Percentiles rank a stretch among this genome's conserved stretches.
phyloP scores from a whole-genome alignment of 2,113 vertebrate genomes.

The Sylvia atricapilla region DNA sequence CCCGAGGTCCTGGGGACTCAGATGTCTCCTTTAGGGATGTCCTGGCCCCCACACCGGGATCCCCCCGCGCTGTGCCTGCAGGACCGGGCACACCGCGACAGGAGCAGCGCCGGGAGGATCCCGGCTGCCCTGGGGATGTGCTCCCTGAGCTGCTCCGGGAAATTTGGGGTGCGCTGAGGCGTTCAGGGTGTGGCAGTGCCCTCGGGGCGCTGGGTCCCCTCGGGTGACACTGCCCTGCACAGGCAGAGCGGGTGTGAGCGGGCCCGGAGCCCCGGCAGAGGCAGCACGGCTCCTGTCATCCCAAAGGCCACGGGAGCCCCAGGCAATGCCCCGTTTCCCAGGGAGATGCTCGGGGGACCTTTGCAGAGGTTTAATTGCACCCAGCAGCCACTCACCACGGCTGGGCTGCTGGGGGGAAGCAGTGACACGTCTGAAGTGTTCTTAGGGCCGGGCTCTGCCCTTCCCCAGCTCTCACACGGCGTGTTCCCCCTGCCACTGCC shows the following conservation, averaged over 20 bases:
- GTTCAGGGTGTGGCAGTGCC: rapidly evolving
- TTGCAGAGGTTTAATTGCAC: not conserved
- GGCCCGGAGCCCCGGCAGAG: not conserved
- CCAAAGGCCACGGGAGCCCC: not conserved
- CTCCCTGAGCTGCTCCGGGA: rapidly evolving
- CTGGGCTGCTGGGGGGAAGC: not conserved
- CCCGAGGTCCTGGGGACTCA: rapidly evolving
- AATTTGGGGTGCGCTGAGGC: rapidly evolving
- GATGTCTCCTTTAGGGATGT: rapidly evolving
- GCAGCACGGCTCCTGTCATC: not conserved
- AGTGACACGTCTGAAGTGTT: not conserved
- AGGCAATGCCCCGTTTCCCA: not conserved
- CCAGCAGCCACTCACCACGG: not conserved
- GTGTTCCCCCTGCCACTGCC: not conserved
- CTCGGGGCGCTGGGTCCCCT: not conserved
- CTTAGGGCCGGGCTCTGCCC: rapidly evolving
- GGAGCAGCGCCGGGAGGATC: not conserved
- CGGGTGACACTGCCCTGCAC: rapidly evolving
- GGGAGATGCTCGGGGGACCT: constrained; percentile 19
- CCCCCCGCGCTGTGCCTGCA: rapidly evolving
- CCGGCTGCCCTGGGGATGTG: rapidly evolving
- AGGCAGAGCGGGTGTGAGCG: rapidly evolving
- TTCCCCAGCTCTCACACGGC: not conserved
- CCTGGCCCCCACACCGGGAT: rapidly evolving
- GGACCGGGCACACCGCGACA: rapidly evolving